Percentiles rank a stretch among this genome's conserved stretches.
phyloP scores from a whole-genome alignment of 2,888 invertebrate species.

The Odontocerum albicorne region DNA sequence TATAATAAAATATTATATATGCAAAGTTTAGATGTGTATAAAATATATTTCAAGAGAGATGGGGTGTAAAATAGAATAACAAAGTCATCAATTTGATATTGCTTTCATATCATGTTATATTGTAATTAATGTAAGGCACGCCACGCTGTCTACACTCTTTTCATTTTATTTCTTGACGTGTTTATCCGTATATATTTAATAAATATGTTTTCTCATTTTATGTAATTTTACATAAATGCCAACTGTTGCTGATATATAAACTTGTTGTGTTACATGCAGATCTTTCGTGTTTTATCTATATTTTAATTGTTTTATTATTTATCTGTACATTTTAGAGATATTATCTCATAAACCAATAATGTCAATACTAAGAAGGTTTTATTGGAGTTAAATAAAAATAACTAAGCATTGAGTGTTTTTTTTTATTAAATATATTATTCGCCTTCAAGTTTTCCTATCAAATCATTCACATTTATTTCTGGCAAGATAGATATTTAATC shows the following conservation, averaged over 20 bases:
- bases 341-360: no score
- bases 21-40: constrained; percentile 12
- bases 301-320: constrained; percentile 13
- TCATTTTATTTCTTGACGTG: constrained; percentile 15
- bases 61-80: constrained; percentile 2
- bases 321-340: constrained; percentile 10
- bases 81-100: constrained; percentile 26
- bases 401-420: no score
- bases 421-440: no score
- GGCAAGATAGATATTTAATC: no score
- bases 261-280: constrained; percentile 7
- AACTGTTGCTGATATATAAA: constrained; percentile 5
- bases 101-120: constrained; percentile 34
- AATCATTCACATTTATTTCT: no score
- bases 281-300: constrained; percentile 2
- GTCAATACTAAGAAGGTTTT: no score
- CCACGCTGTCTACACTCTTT: constrained; percentile 1
- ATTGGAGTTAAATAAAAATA: no score
- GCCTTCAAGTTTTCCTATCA: no score
- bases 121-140: constrained; percentile 23
- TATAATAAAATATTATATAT: constrained; percentile 16
- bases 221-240: constrained; percentile 12
- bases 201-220: constrained; percentile 1
- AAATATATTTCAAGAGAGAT: constrained; percentile 8
- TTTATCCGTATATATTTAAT: not conserved